Base-by-base conservation (phyloP, 2,888 invertebrate species). In the Volucella inanis region DNA sequence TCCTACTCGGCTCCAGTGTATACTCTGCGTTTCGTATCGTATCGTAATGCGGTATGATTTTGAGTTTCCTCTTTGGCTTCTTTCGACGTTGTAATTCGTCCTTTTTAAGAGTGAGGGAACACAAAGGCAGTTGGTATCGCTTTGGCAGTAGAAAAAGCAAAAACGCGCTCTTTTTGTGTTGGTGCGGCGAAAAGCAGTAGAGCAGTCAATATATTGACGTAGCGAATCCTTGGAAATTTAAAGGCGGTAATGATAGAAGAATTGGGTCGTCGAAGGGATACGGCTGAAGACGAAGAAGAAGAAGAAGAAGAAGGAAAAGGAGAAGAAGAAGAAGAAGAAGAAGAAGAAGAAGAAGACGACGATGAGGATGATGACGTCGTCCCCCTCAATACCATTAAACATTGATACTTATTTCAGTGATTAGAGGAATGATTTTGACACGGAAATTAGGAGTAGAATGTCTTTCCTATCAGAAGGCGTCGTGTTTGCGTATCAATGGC, bases 371-470 rank as follows among this genome's bases (percentile, higher is more conserved):
- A 31, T 50, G 15, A 18, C 49, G 54, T 64, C 64, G 22, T 57
- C 71, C 62, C 52, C 78, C 55, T 45, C 59, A 45, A 71, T 61
- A 59, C 47, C 79, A 65, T 72, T 79, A 79, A 79, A 79, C 79
- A 79, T n/a, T n/a, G n/a, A n/a, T 72, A 72, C 79, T 79, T 79
- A 79, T 79, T 79, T 79, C 79, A 79, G 79, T 79, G 79, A 72
- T 79, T 79, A 72, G 79, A 79, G 72, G 65, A 79, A 79, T 72
- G 79, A 79, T 79, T 79, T 79, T 65, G 72, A 79, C 79, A 72
- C 72, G 65, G 59, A 72, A 79, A 72, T 79, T 79, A 72, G 79
- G 72, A 65, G 65, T 65, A 65, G 71, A 65, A 65, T 38, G 49
- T 68, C 50, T 61, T 43, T 50, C 54, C 59, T n/a, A 43, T 67